Base-by-base conservation (phyloP, 2,797 vertebrate species). In the Helicolenus hilgendorfi region DNA sequence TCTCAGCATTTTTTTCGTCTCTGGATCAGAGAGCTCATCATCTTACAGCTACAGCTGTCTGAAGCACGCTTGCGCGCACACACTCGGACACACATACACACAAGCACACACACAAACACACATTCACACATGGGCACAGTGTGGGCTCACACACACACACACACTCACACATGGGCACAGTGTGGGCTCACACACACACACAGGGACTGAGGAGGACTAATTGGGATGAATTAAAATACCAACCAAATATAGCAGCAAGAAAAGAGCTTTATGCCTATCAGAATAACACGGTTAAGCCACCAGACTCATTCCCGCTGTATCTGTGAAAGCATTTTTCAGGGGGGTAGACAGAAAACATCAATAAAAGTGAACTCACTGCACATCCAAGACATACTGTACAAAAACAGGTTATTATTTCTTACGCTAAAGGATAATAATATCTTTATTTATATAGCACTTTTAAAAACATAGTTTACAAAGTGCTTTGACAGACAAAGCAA, bases 11-110 rank as follows among this genome's bases (percentile, higher is more conserved):
- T 68, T 94, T 88, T 90, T 79, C 79, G 84, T 93, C 90, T 93
- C 78, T 96, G 90, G 92, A 95, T 95, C 89, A 90, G 90, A 92
- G 87, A 85, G 80, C 92, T 94, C 88, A 87, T 95, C 93, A 91
- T 95, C 92, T 93, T 89, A 91, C 90, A 90, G 80, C 92, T 93
- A 85, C 67, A 33, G 77, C 85, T 94, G 89, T 92, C 85, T 86
- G 69, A 78, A n/a, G 59, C 82, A 83, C 5, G 4, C 74, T n/a
- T 20, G 45, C 73, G 81, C 33, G 14, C 73, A 67, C 69, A 62
- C 55, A 26, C 38, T 3, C 5, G 41, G 41, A 14, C 41, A 26
- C 22, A 5, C 29, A 45, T 58, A 38, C 36, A 8, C 56, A 10
- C 62, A 64, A 79, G 56, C 78, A 74, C 49, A 22, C 31, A 59